Conservation (phyloP, 2,888 invertebrate genomes). For the Meghimatium bilineatum region DNA sequence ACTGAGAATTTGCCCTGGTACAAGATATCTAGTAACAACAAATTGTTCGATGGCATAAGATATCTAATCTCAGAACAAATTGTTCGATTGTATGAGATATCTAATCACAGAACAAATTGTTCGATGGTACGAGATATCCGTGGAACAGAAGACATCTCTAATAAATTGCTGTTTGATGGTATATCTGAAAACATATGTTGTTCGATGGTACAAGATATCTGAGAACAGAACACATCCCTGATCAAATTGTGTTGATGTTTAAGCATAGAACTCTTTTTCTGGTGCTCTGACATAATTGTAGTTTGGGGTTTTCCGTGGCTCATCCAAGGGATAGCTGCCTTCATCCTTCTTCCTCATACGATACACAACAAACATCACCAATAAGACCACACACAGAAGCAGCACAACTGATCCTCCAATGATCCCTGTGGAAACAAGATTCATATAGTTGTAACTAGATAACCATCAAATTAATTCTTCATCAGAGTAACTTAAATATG, state of each 20-base stretch:
- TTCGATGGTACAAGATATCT: not conserved
- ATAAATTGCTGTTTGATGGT: not conserved
- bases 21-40: too few relatives aligned
- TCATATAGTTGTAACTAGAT: too few relatives aligned
- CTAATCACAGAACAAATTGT: not conserved
- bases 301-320: conserved; percentile 85
- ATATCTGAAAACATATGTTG: not conserved
- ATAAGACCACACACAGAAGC: conserved; percentile 96
- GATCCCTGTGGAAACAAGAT: conserved; percentile 85
- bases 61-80: too few relatives aligned
- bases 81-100: not conserved
- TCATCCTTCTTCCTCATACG: conserved; percentile 99
- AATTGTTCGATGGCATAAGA: too few relatives aligned
- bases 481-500: too few relatives aligned
- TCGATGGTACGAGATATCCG: not conserved
- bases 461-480: too few relatives aligned
- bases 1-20: too few relatives aligned
- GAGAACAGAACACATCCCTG: not conserved
- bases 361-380: conserved; percentile 99
- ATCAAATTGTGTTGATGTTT: conserved; percentile 29
- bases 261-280: conserved; percentile 96
- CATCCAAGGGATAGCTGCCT: conserved; percentile 87
- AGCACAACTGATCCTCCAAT: conserved; percentile 99
- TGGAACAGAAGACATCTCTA: not conserved
- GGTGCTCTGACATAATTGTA: conserved; percentile 76